A percentile compares a stretch with the other conserved stretches of the same genome.
Evolutionary conservation across 2,888 invertebrate species (phyloP).

Genomic region (Dysmachus trigonus): DNA sequence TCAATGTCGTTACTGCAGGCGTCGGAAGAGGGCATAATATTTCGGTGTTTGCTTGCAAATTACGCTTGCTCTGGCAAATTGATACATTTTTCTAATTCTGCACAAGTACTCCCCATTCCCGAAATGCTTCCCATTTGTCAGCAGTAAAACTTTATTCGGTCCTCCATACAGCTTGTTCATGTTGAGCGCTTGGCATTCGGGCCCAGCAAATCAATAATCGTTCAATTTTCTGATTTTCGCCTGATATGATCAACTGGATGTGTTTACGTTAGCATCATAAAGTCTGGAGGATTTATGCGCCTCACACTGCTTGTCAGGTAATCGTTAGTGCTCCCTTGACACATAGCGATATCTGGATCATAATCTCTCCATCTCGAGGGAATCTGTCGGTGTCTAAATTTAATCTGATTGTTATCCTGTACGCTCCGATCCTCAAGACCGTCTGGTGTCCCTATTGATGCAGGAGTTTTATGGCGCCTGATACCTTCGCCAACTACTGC

Average conservation of each 20-base stretch:
- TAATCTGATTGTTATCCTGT: slow-evolving; percentile 23
- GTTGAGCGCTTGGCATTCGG: not conserved
- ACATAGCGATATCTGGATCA: not conserved
- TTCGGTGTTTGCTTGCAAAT: too few species aligned
- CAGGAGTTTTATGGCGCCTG: not conserved
- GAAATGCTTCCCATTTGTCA: not conserved
- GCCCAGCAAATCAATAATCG: not conserved
- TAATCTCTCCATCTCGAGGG: not conserved
- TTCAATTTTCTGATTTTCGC: slow-evolving; percentile 7
- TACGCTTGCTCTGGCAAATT: not conserved
- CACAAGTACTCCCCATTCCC: not conserved
- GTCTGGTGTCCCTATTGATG: slow-evolving; percentile 11
- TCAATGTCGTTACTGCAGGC: not conserved
- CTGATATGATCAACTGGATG: slow-evolving; percentile 13
- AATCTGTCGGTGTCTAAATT: not conserved
- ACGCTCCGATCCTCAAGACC: not conserved
- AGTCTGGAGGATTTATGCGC: not conserved
- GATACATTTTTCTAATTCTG: not conserved
- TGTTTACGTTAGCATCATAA: slow-evolving; percentile 34
- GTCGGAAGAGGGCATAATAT: not conserved
- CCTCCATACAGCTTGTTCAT: not conserved
- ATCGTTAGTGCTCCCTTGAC: not conserved
- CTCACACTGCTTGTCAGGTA: not conserved
- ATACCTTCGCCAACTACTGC: not conserved
- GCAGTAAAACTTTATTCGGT: not conserved